Evolutionary conservation across 2,797 vertebrate genomes (phyloP).

Genomic region (Hapalemur alaotrensis): DNA sequence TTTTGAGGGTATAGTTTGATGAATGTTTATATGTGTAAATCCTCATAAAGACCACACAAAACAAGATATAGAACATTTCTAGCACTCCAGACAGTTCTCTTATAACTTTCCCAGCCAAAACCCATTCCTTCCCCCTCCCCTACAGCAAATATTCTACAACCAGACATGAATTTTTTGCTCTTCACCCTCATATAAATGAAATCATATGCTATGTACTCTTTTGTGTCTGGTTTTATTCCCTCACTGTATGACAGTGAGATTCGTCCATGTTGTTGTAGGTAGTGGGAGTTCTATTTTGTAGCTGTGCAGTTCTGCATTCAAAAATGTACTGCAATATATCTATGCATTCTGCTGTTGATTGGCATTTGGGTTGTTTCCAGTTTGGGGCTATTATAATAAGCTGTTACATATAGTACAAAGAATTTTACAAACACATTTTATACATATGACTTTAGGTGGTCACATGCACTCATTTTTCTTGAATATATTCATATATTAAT

Average conservation of each 20-base stretch:
- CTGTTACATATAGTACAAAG: background rate
- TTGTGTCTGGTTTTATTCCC: background rate
- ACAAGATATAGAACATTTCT: background rate
- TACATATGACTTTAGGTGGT: background rate
- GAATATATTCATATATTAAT: background rate
- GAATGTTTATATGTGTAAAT: background rate
- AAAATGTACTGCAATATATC: background rate
- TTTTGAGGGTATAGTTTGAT: background rate
- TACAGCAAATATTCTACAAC: background rate
- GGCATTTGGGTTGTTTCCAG: background rate
- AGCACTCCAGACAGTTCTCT: background rate
- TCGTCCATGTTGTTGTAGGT: no score
- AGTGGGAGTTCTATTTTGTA: background rate
- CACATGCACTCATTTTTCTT: background rate
- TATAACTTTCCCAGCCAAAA: background rate
- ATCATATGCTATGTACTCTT: background rate
- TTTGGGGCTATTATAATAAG: background rate
- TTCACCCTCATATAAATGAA: background rate
- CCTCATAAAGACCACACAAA: background rate
- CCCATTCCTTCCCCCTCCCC: fast-evolving
- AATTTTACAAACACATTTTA: background rate
- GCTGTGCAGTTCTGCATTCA: background rate
- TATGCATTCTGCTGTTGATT: background rate
- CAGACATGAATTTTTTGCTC: background rate
- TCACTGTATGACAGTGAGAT: background rate